Conservation (phyloP, 2,113 vertebrate species). For the Onychostoma macrolepis region DNA sequence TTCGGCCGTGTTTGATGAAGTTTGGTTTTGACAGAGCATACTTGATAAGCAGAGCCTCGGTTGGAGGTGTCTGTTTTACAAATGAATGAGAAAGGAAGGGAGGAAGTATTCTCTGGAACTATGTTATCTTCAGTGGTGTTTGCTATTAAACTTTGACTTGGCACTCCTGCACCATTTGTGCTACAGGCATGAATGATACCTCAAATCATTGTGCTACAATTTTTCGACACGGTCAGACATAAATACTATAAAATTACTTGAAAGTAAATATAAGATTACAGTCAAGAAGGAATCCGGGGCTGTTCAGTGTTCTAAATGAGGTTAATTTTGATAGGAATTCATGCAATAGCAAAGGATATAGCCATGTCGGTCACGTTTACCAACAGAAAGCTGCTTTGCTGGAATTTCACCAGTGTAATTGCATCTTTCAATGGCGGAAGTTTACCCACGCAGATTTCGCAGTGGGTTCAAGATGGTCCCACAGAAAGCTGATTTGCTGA, state of each 20-base stretch:
- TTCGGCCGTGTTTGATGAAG: conserved; percentile 54
- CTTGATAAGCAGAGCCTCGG: conserved; percentile 66
- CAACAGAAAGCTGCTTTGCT: no score
- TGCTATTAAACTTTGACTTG: neutral
- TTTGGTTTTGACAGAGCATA: conserved; percentile 65
- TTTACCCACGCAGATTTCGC: no score
- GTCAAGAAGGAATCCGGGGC: neutral
- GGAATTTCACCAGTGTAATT: no score
- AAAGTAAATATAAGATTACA: neutral
- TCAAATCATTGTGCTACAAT: neutral
- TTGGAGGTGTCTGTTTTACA: conserved; percentile 49
- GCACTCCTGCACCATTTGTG: neutral
- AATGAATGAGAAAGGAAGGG: conserved; percentile 2
- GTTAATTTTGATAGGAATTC: no score
- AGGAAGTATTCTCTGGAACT: neutral
- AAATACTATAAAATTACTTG: neutral
- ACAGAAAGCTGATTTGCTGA: no score
- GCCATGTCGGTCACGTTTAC: no score
- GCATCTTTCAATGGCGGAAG: no score
- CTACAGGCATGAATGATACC: neutral
- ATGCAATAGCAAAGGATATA: no score
- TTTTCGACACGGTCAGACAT: neutral
- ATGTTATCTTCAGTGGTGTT: neutral
- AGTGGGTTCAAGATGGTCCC: no score
- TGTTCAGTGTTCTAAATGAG: neutral